phyloP scores from a whole-genome alignment of 1,140 invertebrate genomes.

The Atta colombica region DNA sequence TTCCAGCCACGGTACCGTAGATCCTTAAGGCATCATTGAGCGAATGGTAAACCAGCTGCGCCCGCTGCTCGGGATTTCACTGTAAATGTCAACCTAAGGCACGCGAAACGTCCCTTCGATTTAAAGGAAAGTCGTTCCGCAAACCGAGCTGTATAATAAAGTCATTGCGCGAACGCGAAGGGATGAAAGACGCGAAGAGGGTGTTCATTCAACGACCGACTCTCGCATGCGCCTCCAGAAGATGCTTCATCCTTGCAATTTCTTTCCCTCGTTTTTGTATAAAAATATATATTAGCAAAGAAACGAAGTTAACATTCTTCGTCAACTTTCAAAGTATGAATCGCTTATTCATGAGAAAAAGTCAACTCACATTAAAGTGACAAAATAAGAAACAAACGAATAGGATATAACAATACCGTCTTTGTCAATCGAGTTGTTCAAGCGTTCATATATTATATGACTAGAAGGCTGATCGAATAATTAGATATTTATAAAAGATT shows the following conservation, averaged over 20 bases:
- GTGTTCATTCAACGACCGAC: constrained; percentile 31
- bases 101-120: constrained; percentile 71
- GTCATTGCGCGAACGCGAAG: constrained; percentile 16
- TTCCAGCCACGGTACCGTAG: constrained; percentile 67
- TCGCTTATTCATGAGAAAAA: background rate
- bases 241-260: constrained; percentile 13
- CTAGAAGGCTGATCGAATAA: background rate
- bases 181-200: constrained; percentile 18
- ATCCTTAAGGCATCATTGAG: constrained; percentile 71
- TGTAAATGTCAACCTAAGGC: constrained; percentile 74
- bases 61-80: constrained; percentile 60
- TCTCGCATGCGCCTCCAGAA: background rate
- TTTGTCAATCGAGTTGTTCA: background rate
- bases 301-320: background rate
- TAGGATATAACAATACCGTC: background rate
- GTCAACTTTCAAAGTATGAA: background rate
- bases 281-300: background rate
- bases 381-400: background rate
- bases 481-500: background rate
- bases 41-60: constrained; percentile 67
- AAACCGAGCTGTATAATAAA: background rate
- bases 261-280: background rate
- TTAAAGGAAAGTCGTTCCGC: constrained; percentile 75
- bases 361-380: background rate
- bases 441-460: background rate